Percentiles rank a stretch among this genome's conserved stretches.
These are phyloP conservation scores for Sarcoramphus papa DNA, from an alignment of 2,797 vertebrate genomes.

Conservation along the genomic window DNA sequence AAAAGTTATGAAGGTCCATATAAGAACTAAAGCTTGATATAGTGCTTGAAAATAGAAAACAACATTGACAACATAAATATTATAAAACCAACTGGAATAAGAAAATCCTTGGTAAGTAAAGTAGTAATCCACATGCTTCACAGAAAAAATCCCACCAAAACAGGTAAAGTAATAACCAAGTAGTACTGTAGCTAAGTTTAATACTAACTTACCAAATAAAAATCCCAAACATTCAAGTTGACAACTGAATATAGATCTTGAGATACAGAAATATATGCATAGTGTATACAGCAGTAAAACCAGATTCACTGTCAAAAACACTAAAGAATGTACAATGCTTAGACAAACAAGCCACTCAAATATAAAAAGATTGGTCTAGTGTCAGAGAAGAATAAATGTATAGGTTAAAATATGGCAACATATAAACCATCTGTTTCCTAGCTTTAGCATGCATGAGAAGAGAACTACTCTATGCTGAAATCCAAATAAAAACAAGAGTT, in stretches of 20 bases:
- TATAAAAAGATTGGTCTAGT: neutral
- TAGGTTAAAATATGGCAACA: neutral
- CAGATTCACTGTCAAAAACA: neutral
- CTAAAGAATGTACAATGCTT: neutral
- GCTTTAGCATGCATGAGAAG: neutral
- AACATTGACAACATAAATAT: neutral
- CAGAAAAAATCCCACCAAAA: neutral
- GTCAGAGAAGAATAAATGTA: neutral
- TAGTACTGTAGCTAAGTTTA: neutral
- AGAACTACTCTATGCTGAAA: neutral
- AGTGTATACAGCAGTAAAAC: neutral
- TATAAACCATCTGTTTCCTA: neutral
- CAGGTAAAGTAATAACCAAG: neutral
- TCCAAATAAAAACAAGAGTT: neutral
- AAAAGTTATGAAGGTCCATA: neutral
- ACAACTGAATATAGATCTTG: neutral
- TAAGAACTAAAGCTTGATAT: neutral
- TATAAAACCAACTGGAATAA: neutral
- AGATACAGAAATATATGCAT: neutral
- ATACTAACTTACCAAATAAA: neutral
- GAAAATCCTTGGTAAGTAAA: neutral
- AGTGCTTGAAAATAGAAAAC: neutral
- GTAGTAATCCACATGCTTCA: neutral
- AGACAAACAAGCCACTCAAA: neutral
- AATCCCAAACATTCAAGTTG: neutral